Evolutionary conservation across 2,113 vertebrate genomes (phyloP).

Genomic region (Ovis canadensis): DNA sequence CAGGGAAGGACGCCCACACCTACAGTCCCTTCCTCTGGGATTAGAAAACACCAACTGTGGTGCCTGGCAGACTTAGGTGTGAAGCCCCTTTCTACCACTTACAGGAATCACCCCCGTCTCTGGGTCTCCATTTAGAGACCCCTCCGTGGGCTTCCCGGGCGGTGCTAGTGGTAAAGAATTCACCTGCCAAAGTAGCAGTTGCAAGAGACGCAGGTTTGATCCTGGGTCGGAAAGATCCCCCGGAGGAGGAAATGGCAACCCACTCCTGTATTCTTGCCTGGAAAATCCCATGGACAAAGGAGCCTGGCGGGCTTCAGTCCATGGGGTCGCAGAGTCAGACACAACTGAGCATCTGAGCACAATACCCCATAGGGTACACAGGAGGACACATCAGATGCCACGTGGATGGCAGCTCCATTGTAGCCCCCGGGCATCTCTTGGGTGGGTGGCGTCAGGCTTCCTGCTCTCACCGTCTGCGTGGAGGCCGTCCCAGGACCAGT

Average conservation of each 20-base stretch:
- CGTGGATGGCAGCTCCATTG: rapidly evolving
- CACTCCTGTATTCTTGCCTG: background rate
- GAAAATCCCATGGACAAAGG: background rate
- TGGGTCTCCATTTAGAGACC: background rate
- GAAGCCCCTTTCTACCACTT: background rate
- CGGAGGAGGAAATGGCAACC: background rate
- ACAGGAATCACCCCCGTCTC: background rate
- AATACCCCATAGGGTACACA: background rate
- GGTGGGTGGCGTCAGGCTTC: background rate
- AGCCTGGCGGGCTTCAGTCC: background rate
- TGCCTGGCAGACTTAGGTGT: background rate
- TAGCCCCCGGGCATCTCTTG: background rate
- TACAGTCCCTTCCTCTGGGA: background rate
- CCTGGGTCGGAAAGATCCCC: background rate
- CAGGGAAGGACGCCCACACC: background rate
- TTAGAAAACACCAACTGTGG: background rate
- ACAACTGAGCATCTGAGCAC: background rate
- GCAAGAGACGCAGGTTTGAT: background rate
- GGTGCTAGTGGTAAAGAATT: background rate
- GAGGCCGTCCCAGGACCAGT: background rate
- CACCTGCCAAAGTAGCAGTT: background rate
- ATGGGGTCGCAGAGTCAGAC: background rate
- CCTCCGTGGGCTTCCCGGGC: background rate
- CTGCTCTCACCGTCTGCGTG: background rate
- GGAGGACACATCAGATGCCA: background rate